These are phyloP conservation scores for Eupithecia exiguata DNA, from an alignment of 2,888 invertebrate species.

Conservation along the genomic window DNA sequence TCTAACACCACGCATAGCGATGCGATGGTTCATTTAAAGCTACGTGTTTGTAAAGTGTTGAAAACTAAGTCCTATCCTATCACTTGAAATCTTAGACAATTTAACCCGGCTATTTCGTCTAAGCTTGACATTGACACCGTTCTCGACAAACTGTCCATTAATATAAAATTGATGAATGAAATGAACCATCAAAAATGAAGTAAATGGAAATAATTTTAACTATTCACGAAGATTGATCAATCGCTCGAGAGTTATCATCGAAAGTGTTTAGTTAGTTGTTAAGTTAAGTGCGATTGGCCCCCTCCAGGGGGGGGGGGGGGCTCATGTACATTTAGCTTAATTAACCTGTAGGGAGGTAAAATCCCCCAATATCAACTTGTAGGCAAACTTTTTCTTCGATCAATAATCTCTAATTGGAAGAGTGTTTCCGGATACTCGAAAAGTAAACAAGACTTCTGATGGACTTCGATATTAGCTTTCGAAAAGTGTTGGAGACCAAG, in stretches of 20 bases:
- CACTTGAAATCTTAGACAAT: no score
- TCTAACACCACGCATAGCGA: no score
- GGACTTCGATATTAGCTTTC: not conserved
- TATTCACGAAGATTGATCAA: not conserved
- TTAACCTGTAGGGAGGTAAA: not conserved
- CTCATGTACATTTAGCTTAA: not conserved
- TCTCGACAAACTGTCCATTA: no score
- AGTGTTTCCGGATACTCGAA: not conserved
- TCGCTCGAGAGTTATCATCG: not conserved
- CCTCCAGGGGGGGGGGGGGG: no score
- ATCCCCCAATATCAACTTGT: not conserved
- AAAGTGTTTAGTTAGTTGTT: not conserved
- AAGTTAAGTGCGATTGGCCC: not conserved
- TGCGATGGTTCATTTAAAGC: no score
- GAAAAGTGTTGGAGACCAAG: no score
- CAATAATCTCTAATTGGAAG: not conserved
- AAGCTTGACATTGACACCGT: no score
- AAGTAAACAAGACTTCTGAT: not conserved
- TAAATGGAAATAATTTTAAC: not conserved
- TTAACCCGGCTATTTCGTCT: no score
- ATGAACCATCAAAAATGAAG: no score
- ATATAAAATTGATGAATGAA: no score
- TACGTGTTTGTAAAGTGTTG: no score
- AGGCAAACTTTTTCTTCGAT: conserved; percentile 3
- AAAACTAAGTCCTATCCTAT: no score